Base-by-base conservation (phyloP, 1,140 invertebrate genomes). In the Protaetia brevitarsis region DNA sequence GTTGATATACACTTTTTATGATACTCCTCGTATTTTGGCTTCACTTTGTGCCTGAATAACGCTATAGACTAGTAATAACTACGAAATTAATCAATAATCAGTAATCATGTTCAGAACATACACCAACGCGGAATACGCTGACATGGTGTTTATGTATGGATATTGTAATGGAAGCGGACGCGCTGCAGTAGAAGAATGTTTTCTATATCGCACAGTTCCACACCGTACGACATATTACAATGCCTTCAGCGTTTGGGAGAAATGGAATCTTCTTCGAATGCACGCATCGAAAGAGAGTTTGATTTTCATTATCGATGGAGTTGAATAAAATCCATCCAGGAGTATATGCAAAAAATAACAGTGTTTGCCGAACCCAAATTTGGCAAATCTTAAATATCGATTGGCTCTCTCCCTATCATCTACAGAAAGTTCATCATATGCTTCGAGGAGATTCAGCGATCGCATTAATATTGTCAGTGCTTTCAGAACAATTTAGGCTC, bases 91-190 rank as follows among this genome's bases (percentile, higher is more conserved):
- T 16, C 8, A 51, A 19, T 51, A 51, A 7, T 11, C 21, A 51
- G 21, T 23, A 51, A 8, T 19, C 45, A 1, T 51, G 45, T 19
- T 19, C 21, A 51, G 16, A 51, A 51, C 45, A 16, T 51, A 51
- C 16, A 51, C 45, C 45, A 51, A 51, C 1, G 45, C 8, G 45
- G 21, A 51, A 51, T 51, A 23, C 45, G n/a, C 45, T 51, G 45
- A 51, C 45, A 51, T 51, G 2, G 45, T 51, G 45, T 19, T 51
- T 51, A 19, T 16, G 21, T 51, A 51, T 51, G 45, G 21, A 23
- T 16, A 16, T 51, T 51, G 45, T 51, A 23, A 19, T 51, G 45
- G 45, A 23, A 2, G 45, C 45, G 16, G n/a, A n/a, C n/a, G n/a
- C n/a, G n/a, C n/a, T n/a, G n/a, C n/a, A 34, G 31, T 7, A 34